Evolutionary conservation across 2,113 vertebrate genomes (phyloP).

Genomic region (Andinoacara biseriatus): DNA sequence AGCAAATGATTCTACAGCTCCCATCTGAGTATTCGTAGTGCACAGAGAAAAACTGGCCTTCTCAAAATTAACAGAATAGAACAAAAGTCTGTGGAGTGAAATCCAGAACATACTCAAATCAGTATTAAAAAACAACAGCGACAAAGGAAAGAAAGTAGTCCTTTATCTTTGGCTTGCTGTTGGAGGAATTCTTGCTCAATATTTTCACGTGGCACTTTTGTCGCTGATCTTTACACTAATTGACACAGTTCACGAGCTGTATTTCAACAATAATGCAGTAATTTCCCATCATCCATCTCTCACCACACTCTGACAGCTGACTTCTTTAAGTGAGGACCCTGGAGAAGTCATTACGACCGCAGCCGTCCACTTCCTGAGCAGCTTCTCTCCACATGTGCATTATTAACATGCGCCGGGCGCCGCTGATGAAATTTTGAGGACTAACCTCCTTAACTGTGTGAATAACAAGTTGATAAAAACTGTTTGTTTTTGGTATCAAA

Average conservation of each 20-base stretch:
- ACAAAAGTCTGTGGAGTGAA: not conserved
- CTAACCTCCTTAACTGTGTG: slow-evolving; percentile 18
- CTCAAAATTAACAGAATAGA: not conserved
- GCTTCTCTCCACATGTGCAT: not conserved
- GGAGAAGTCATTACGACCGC: slow-evolving; percentile 40
- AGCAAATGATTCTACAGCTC: not conserved
- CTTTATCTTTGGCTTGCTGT: not conserved
- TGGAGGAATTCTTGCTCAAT: not conserved
- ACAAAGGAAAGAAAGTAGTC: not conserved
- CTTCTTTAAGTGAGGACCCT: slow-evolving; percentile 17
- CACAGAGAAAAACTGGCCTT: not conserved
- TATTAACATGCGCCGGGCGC: slow-evolving; percentile 38
- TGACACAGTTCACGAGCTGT: not conserved
- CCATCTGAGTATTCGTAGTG: not conserved
- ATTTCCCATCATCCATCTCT: slow-evolving; percentile 5
- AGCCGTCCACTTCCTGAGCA: slow-evolving; percentile 5
- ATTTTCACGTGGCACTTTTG: not conserved
- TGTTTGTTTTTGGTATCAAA: slow-evolving; percentile 21
- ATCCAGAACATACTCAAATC: not conserved
- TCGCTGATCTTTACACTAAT: not conserved
- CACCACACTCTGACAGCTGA: slow-evolving; percentile 2
- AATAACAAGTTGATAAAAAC: slow-evolving; percentile 33
- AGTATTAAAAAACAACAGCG: not conserved
- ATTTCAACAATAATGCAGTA: slow-evolving; percentile 3
- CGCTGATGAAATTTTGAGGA: slow-evolving; percentile 26